These are phyloP conservation scores for Chironomus tentans DNA, from an alignment of 2,888 invertebrate species.

Conservation along the genomic window DNA sequence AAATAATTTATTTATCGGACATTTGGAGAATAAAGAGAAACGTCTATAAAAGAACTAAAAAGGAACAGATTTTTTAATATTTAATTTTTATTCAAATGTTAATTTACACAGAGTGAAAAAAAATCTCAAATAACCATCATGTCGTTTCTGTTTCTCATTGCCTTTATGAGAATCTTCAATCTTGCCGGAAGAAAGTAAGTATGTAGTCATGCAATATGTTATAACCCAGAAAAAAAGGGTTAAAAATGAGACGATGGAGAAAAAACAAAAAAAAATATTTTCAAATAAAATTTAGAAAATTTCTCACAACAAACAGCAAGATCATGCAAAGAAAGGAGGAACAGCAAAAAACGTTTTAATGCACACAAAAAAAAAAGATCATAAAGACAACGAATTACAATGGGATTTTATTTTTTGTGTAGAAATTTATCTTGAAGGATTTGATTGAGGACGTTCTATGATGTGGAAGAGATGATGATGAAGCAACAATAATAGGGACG, in stretches of 20 bases:
- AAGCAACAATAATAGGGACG: neutral
- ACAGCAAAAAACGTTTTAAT: neutral
- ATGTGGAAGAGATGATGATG: too few relatives aligned
- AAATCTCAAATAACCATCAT: neutral
- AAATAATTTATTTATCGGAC: constrained; percentile 13
- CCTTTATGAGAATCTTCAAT: neutral
- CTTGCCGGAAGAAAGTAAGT: neutral
- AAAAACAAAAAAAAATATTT: neutral
- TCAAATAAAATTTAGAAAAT: neutral
- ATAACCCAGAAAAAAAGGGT: neutral
- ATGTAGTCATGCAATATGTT: neutral
- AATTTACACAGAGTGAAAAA: neutral
- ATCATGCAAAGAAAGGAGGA: neutral
- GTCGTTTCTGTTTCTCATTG: neutral
- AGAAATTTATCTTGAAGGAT: constrained; percentile 1
- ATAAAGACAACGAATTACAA: neutral
- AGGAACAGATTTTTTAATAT: neutral
- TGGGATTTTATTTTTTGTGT: neutral
- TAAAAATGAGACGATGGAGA: too few relatives aligned
- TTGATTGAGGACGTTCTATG: constrained; percentile 10
- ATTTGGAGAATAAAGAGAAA: constrained; percentile 3
- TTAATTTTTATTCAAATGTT: neutral
- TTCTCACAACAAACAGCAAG: constrained; percentile 11
- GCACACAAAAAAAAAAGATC: neutral
- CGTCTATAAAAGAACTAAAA: neutral